These are phyloP conservation scores for Danaus melanippus DNA, from an alignment of 1,140 invertebrate species.

Conservation along the genomic window DNA sequence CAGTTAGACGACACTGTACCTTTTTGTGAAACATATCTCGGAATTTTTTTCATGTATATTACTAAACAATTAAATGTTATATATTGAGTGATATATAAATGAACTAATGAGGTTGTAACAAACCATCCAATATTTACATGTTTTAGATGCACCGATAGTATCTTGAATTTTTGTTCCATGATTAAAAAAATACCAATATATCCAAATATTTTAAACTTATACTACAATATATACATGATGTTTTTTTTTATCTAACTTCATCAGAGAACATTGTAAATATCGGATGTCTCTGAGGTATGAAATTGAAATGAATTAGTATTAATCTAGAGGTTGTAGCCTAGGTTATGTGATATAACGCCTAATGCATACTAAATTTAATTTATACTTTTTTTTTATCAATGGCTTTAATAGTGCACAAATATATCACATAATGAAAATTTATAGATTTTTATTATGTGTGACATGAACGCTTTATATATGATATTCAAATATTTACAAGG, in stretches of 20 bases:
- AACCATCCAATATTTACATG: constrained; percentile 36
- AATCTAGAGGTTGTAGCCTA: constrained; percentile 25
- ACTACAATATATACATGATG: constrained; percentile 1
- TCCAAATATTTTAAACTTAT: constrained; percentile 4
- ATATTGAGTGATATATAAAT: constrained; percentile 23
- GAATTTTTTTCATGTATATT: constrained; percentile 18
- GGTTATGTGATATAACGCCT: constrained; percentile 36
- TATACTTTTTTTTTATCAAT: constrained; percentile 26
- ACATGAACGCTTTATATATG: constrained; percentile 16
- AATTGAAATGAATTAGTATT: constrained; percentile 12
- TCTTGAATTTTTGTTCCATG: constrained; percentile 12
- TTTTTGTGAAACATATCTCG: constrained; percentile 53
- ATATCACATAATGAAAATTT: constrained; percentile 26
- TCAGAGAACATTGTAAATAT: constrained; percentile 12
- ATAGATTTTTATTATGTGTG: constrained; percentile 25
- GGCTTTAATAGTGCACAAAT: constrained; percentile 56
- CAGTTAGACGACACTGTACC: constrained; percentile 31
- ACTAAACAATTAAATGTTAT: constrained; percentile 20
- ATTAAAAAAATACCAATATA: constrained; percentile 15
- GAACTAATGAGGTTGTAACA: constrained; percentile 34
- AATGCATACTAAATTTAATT: constrained; percentile 23
- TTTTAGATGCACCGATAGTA: constrained; percentile 2
- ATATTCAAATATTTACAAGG: constrained; percentile 17
- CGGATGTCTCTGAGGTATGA: constrained; percentile 3
- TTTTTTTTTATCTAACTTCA: neutral